Evolutionary conservation across 2,888 invertebrate species (phyloP).

Genomic region (Thymelicus acteon): DNA sequence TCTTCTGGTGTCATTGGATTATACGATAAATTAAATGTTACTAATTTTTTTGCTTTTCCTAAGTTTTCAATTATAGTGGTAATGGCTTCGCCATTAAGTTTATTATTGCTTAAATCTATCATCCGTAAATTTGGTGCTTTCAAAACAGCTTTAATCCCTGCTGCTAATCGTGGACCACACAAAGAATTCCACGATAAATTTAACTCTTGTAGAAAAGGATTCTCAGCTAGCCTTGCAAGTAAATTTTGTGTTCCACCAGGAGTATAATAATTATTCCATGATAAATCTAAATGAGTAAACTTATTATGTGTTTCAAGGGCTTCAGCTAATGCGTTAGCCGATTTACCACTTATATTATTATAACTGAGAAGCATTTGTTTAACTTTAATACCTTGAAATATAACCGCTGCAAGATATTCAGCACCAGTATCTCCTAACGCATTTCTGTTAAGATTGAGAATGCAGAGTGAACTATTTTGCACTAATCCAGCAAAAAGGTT

Average conservation of each 20-base stretch:
- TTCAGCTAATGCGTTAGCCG: constrained; percentile 52
- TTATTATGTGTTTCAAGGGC: constrained; percentile 60
- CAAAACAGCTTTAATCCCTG: constrained; percentile 51
- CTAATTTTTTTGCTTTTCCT: constrained; percentile 54
- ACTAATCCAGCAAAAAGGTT: constrained; percentile 51
- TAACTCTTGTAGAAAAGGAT: constrained; percentile 53
- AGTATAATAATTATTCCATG: constrained; percentile 63
- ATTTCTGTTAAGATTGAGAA: constrained; percentile 60
- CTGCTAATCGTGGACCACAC: constrained; percentile 52
- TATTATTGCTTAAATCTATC: constrained; percentile 64
- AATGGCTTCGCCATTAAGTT: constrained; percentile 54
- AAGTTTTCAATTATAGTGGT: constrained; percentile 48
- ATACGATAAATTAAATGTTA: constrained; percentile 60
- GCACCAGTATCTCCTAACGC: constrained; percentile 58
- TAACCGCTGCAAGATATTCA: constrained; percentile 52
- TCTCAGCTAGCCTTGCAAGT: constrained; percentile 54
- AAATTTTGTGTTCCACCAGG: constrained; percentile 53
- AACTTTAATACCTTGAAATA: constrained; percentile 55
- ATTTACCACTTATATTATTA: constrained; percentile 59
- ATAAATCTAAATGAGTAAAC: constrained; percentile 60
- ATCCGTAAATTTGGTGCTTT: constrained; percentile 51
- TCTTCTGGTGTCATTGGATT: constrained; percentile 62
- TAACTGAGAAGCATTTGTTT: constrained; percentile 58
- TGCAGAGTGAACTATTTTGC: constrained; percentile 52
- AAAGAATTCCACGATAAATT: constrained; percentile 67